Conservation (phyloP, 1,140 invertebrate species). For the Drosophila suzukii region DNA sequence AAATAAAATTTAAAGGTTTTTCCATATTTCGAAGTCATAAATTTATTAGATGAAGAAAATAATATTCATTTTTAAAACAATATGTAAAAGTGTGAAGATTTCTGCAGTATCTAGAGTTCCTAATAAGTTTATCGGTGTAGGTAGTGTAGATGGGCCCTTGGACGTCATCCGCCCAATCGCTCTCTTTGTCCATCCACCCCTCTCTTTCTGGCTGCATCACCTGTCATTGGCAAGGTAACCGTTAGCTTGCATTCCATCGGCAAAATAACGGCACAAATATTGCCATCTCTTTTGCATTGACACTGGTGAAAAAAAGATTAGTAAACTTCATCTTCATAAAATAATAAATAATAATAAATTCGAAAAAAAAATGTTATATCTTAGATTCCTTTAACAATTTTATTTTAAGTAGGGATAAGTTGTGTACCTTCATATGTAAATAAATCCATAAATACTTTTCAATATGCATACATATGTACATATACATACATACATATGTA, state of each 20-base stretch:
- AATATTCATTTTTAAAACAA: no score
- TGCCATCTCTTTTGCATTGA: conserved; percentile 8
- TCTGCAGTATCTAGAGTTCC: no score
- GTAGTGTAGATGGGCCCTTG: no score
- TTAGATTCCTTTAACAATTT: no score
- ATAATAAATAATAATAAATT: not conserved
- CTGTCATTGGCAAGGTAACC: conserved; percentile 31
- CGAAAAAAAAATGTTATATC: not conserved
- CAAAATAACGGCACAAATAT: conserved; percentile 15
- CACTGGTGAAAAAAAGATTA: not conserved
- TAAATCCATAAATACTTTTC: not conserved
- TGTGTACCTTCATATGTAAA: no score
- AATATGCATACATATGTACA: not conserved
- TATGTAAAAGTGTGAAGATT: no score
- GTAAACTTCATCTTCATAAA: not conserved
- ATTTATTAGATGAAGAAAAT: not conserved
- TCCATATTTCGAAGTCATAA: not conserved
- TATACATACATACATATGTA: not conserved
- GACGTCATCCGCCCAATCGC: no score
- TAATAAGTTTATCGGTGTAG: no score
- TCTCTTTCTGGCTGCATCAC: conserved; percentile 4
- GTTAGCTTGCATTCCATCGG: conserved; percentile 24
- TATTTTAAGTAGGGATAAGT: not conserved
- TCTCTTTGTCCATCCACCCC: not conserved
- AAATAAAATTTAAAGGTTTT: not conserved